Base-by-base conservation (phyloP, 2,888 invertebrate genomes). In the Smittia sp. region DNA sequence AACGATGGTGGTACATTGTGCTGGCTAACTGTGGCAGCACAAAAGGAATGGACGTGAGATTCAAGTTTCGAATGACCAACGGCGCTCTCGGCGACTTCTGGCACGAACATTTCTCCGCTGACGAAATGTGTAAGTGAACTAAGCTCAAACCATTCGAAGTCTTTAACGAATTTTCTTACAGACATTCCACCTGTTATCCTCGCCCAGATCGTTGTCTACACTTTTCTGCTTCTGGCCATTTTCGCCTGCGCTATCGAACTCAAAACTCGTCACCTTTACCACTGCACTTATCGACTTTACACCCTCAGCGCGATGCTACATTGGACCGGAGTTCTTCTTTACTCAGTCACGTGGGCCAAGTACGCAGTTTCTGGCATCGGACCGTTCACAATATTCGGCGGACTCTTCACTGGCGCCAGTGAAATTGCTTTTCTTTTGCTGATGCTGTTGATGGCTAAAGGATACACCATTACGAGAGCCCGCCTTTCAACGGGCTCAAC, bases 1-100 rank as follows among this genome's bases (percentile, higher is more conserved):
- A 94, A 78, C 83, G 96, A 27, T 97, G 96, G 96, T 97, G 97
- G 96, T 63, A 93, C 78, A 87, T 97, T 38, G 95, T 92, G 0
- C 83, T 94, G 39, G 90, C 92, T 76, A 92, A 92, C 78, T 95
- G 94, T 79, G 87, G 89, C 66, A 86, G 86, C 54, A 83, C 87
- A 9, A 81, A 89, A 87, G 95, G 95, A 1, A 83, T 96, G 67
- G 88, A 90, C 75, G 80, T 96, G 1, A 87, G 87, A 74, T 96
- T 94, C 81, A 88, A 87, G 78, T 88, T 96, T 76, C 83, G 90
- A 74, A 91, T 97, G 93, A 95, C 94, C 0, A 97, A 97, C 80
- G 94, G 93, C 0, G 85, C 88, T 0, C 86, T 87, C 0, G 90
- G 89, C 0, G 91, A 91, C 77, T 90, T 92, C 77, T 93, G 94